Evolutionary conservation across 2,888 invertebrate genomes (phyloP), one percentile per base, ranked within the genome.

Genomic region (Brachylomia viminalis): DNA sequence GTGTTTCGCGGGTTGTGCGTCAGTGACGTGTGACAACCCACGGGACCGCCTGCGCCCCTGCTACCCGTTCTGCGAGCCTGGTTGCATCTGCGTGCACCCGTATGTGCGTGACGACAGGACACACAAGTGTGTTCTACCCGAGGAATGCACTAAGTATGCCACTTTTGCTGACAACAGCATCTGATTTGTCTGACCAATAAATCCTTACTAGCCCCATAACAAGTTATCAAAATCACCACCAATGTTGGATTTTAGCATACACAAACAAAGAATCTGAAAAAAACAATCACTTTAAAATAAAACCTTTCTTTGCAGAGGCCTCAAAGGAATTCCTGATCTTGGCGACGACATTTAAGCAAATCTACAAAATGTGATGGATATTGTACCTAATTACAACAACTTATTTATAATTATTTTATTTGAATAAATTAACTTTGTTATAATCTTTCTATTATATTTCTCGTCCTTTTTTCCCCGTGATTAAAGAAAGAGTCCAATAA

Each of bases 11-110:
- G 96, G 96, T 0, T 96, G 96, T 79, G 95, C 96, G 2, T 92
- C 96, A 10, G 94, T 96, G 79, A 92, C 94, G 11, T 96, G 96
- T 77, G 96, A 96, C 92, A 96, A 96, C 89, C 96, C 96, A 0
- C 94, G 95, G 27, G 96, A 96, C 79, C 91, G 96, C 6, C 90
- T 96, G 88, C 95, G 94, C 4, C 95, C 96, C 20, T 96, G 96
- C 91, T 96, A 96, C 89, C 96, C 96, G 2, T 96, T 96, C 91
- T 96, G 96, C 88, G 96, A 96, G 87, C 92, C 95, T 0, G 96
- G 96, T 42, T 96, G 96, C 86, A 92, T 96, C 61, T 96, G 96
- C 86, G 87, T 91, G 23, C 93, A 92, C 33, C 96, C 96, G 1
- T 95, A 94, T 78, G 95, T 96, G 2, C 89, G 96, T 7, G 96